phyloP scores from a whole-genome alignment of 2,888 invertebrate genomes.

The Zaprionus bogoriensis region DNA sequence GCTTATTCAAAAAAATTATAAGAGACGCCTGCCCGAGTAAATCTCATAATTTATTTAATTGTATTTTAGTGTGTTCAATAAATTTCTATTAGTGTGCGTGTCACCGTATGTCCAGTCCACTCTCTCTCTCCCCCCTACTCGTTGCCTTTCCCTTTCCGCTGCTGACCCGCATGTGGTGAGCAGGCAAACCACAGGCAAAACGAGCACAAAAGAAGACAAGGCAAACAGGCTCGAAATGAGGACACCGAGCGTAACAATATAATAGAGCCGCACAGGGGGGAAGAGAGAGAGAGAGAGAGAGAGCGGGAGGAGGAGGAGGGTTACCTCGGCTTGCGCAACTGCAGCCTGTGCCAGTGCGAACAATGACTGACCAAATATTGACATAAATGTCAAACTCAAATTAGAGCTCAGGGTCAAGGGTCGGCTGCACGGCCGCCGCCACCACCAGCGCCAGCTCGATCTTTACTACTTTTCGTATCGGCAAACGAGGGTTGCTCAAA shows the following conservation, averaged over 20 bases:
- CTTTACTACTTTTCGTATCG: neutral
- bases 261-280: slow-evolving; percentile 53
- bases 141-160: neutral
- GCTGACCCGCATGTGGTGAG: slow-evolving; percentile 56
- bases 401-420: slow-evolving; percentile 79
- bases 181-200: slow-evolving; percentile 53
- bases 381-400: slow-evolving; percentile 80
- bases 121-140: slow-evolving; percentile 7
- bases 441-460: slow-evolving; percentile 10
- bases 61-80: slow-evolving; percentile 76
- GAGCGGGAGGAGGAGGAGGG: neutral
- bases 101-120: slow-evolving; percentile 36
- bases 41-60: slow-evolving; percentile 78
- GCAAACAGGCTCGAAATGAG: slow-evolving; percentile 53
- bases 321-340: slow-evolving; percentile 7
- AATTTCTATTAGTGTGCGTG: slow-evolving; percentile 72
- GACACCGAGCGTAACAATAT: slow-evolving; percentile 72
- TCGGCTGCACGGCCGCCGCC: slow-evolving; percentile 34
- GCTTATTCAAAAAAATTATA: slow-evolving; percentile 51
- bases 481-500: slow-evolving; percentile 37
- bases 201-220: slow-evolving; percentile 35
- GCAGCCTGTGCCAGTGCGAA: slow-evolving; percentile 53
- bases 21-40: slow-evolving; percentile 51
- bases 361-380: slow-evolving; percentile 80
- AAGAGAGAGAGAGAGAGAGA: neutral